Conservation (phyloP, 53 echinoderm and acorn worm species). For the Temnopleurus reevesii region DNA sequence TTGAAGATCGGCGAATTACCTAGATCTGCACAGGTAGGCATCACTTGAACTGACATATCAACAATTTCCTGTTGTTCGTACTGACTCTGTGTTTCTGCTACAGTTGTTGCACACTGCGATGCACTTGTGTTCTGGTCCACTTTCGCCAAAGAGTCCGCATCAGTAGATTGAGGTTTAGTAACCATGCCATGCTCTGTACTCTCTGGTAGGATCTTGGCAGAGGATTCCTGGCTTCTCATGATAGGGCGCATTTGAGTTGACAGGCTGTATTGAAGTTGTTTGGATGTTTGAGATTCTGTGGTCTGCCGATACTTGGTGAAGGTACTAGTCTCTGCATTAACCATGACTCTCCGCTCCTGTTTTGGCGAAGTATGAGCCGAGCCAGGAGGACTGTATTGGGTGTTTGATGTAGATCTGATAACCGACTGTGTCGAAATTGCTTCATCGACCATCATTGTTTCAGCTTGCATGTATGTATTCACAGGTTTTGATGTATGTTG, state of each 20-base stretch:
- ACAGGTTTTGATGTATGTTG: slow-evolving; percentile 55
- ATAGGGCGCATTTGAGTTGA: background rate
- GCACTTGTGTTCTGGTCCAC: slow-evolving; percentile 39
- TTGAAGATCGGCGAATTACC: slow-evolving; percentile 74
- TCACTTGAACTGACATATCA: slow-evolving; percentile 74
- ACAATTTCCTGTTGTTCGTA: slow-evolving; percentile 60
- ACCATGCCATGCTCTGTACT: slow-evolving; percentile 46
- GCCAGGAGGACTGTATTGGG: slow-evolving; percentile 60
- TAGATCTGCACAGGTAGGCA: slow-evolving; percentile 66
- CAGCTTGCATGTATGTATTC: slow-evolving; percentile 59
- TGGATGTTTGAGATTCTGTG: slow-evolving; percentile 26
- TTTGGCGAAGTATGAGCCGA: slow-evolving; percentile 17
- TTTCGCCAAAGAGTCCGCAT: slow-evolving; percentile 56
- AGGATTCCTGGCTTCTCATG: slow-evolving; percentile 41
- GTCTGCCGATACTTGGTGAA: background rate
- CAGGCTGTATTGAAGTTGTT: background rate
- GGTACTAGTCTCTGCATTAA: slow-evolving; percentile 13
- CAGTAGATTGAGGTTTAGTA: slow-evolving; percentile 58
- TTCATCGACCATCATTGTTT: slow-evolving; percentile 69
- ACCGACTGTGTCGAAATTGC: slow-evolving; percentile 52
- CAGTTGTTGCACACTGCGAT: slow-evolving; percentile 55
- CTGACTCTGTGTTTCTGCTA: slow-evolving; percentile 65
- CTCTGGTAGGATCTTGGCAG: slow-evolving; percentile 51
- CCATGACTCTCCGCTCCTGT: background rate
- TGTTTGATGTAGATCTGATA: slow-evolving; percentile 36